Percentiles rank a stretch among this genome's conserved stretches.
These are phyloP conservation scores for Hydrolagus colliei DNA, from an alignment of 2,797 vertebrate species.

Conservation along the genomic window DNA sequence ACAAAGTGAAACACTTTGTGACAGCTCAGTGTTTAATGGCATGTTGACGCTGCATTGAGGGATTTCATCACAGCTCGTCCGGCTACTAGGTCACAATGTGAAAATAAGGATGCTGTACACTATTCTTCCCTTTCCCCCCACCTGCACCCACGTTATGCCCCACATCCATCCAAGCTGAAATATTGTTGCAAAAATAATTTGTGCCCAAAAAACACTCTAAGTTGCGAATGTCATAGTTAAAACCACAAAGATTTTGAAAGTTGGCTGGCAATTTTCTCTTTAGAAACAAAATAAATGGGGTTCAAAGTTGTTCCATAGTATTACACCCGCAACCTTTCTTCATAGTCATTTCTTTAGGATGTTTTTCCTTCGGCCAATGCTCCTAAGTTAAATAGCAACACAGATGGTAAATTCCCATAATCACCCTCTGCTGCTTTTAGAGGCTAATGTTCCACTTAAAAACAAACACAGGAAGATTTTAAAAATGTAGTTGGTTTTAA, in stretches of 20 bases:
- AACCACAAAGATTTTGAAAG: background rate
- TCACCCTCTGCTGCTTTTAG: background rate
- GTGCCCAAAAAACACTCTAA: background rate
- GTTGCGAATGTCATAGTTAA: background rate
- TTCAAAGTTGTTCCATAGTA: background rate
- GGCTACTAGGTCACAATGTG: background rate
- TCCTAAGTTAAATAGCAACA: background rate
- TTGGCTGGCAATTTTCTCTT: background rate
- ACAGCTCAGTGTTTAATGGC: background rate
- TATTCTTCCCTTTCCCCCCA: too few species aligned
- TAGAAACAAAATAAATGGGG: background rate
- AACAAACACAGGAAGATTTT: background rate
- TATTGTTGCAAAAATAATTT: background rate
- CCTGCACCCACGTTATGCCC: too few species aligned
- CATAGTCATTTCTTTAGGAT: background rate
- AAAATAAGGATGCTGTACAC: background rate
- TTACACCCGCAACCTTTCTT: background rate
- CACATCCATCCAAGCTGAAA: background rate
- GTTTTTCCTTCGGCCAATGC: too few species aligned
- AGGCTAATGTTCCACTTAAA: background rate
- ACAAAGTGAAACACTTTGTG: background rate
- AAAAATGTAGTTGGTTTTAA: background rate
- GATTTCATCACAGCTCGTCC: background rate
- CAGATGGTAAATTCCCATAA: slow-evolving; percentile 4
- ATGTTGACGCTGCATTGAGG: background rate